These are phyloP conservation scores for Sorex maritimensis DNA, from an alignment of 2,797 vertebrate species.

Conservation along the genomic window DNA sequence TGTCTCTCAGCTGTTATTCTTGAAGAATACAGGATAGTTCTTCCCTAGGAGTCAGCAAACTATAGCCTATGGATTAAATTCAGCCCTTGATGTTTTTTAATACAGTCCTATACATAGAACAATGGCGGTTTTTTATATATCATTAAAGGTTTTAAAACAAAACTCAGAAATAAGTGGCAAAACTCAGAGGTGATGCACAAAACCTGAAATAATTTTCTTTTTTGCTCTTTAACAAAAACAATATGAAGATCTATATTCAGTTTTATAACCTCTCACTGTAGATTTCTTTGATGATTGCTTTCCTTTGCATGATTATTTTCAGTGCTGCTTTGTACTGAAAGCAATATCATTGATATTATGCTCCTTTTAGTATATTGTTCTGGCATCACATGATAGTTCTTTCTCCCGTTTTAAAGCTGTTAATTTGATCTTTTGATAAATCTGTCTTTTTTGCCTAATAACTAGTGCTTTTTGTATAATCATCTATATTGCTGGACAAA, in stretches of 20 bases:
- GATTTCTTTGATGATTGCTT: constrained; percentile 3
- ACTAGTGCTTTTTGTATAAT: neutral
- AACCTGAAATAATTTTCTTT: neutral
- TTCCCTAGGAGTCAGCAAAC: neutral
- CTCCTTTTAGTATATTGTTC: neutral
- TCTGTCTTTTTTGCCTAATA: neutral
- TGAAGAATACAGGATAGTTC: neutral
- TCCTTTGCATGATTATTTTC: neutral
- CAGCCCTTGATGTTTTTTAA: neutral
- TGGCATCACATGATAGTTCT: neutral
- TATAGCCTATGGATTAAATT: neutral
- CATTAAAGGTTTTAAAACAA: constrained; percentile 14
- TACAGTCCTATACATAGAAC: neutral
- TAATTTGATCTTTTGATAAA: constrained; percentile 28
- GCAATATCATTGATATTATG: neutral
- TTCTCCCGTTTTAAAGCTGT: neutral
- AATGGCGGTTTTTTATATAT: neutral
- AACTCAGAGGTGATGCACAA: neutral
- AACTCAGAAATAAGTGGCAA: neutral
- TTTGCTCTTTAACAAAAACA: neutral
- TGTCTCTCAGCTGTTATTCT: neutral
- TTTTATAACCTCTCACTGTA: constrained; percentile 10
- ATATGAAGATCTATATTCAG: neutral
- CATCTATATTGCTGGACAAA: neutral
- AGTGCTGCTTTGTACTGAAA: neutral